Evolutionary conservation across 2,113 vertebrate genomes (phyloP).

Genomic region (Colinus virginianus): DNA sequence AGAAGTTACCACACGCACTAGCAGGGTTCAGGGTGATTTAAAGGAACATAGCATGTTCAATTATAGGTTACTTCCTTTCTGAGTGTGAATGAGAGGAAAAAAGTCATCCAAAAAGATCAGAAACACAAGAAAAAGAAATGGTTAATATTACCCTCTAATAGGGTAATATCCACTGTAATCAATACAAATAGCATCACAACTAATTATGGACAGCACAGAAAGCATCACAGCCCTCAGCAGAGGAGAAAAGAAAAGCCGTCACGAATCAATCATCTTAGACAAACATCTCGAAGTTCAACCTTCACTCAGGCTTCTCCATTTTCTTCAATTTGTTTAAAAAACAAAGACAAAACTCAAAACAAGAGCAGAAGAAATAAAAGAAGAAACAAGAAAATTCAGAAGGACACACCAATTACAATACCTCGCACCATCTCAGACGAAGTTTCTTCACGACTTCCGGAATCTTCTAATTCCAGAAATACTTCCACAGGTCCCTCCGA

Average conservation of each 20-base stretch:
- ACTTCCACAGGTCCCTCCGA: background rate
- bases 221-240: background rate
- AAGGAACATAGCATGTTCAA: background rate
- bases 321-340: background rate
- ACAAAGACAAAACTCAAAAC: background rate
- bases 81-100: too few species aligned
- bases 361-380: background rate
- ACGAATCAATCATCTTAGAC: background rate
- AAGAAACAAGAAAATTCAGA: background rate
- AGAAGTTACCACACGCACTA: background rate
- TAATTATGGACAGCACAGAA: background rate
- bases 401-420: background rate
- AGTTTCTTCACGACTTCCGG: background rate
- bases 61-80: background rate
- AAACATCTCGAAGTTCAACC: background rate
- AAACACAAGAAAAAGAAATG: background rate
- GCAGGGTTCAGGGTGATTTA: background rate
- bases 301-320: background rate
- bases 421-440: background rate
- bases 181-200: rapidly evolving
- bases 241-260: background rate
- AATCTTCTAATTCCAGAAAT: background rate
- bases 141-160: background rate
- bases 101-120: background rate
- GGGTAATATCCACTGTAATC: background rate